Base-by-base conservation (phyloP, 2,888 invertebrate genomes). In the Sesia bembeciformis region DNA sequence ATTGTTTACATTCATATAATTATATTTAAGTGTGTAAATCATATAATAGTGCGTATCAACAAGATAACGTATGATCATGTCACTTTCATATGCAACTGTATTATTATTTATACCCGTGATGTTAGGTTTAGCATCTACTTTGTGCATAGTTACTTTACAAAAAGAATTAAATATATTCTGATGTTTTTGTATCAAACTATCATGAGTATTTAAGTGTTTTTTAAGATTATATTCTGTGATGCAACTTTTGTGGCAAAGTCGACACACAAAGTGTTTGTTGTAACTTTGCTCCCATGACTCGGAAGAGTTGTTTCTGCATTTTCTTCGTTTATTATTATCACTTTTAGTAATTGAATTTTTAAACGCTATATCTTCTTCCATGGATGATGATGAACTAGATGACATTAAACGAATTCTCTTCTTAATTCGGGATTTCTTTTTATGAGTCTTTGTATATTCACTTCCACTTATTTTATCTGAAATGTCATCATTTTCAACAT, bases 51-150 rank as follows among this genome's bases (percentile, higher is more conserved):
- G 57, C 0, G 60, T 55, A 56, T 66, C 62, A 39, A 63, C 59
- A 46, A 63, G 57, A 56, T 68, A 62, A 60, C 65, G 58, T 52
- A 82, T 60, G 52, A 86, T 76, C 67, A 68, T 78, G 52, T 74
- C 62, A 40, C 57, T 58, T 58, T 60, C 65, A 51, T 70, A 62
- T 4, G 81, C 77, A 52, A 87, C 76, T 58, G 71, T 66, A 46
- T 70, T 66, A 39, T 53, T 56, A 5, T 5, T 7, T 59, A 46
- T 58, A 7, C 76, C 76, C 38, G 81, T 81, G 41, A 75, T 49
- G 59, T 88, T 88, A 6, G 68, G 66, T 60, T 70, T 71, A 3
- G 58, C 55, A 59, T 84, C 83, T 46, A 72, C 53, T 68, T 75
- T 85, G 40, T 64, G 58, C 23, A 89, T 58, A 39, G 53, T 56